Percentiles rank a stretch among this genome's conserved stretches.
Conservation (phyloP, 2,797 vertebrate species). For the Clangula hyemalis region DNA sequence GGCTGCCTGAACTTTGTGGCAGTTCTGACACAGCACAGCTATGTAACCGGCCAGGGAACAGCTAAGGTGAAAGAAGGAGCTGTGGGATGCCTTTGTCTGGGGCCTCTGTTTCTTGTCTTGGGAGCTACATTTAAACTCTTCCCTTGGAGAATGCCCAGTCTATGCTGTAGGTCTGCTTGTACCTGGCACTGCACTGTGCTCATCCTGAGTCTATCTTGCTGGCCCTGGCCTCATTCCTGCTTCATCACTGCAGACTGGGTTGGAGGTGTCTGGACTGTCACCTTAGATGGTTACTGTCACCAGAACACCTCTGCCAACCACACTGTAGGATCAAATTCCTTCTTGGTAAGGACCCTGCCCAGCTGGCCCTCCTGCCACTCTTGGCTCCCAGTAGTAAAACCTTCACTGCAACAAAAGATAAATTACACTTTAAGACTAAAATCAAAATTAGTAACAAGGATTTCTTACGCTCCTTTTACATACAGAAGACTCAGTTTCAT, state of each 20-base stretch:
- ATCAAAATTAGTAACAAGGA: neutral
- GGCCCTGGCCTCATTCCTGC: neutral
- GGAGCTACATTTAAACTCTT: neutral
- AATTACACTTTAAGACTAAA: neutral
- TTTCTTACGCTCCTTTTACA: neutral
- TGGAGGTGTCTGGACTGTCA: neutral
- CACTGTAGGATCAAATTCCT: neutral
- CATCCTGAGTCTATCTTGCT: neutral
- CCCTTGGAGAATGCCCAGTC: neutral
- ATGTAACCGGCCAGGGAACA: fast-evolving
- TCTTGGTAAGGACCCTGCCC: fast-evolving
- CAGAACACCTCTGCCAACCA: neutral
- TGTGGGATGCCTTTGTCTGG: neutral
- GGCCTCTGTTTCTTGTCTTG: neutral
- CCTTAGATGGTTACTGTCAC: neutral
- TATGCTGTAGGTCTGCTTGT: neutral
- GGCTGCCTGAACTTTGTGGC: neutral
- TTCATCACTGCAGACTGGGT: neutral
- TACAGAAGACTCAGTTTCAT: neutral
- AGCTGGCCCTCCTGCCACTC: neutral
- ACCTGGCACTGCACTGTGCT: neutral
- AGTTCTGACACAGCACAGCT: fast-evolving
- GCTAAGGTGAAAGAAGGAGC: neutral
- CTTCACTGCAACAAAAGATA: neutral
- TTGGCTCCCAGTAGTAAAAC: neutral